Conservation (phyloP, 2,113 vertebrate species). For the Podilymbus podiceps region DNA sequence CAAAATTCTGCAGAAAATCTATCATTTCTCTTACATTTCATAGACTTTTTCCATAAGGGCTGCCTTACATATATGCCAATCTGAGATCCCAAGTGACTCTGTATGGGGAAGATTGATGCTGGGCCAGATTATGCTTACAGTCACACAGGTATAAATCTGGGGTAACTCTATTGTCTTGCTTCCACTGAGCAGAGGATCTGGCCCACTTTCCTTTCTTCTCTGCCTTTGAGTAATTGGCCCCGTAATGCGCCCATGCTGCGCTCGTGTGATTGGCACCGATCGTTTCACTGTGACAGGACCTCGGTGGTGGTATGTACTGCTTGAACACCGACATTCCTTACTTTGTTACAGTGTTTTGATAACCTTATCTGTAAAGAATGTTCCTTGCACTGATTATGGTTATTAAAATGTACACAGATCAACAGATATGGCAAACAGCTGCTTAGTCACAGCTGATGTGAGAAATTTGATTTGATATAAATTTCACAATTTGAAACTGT, state of each 20-base stretch:
- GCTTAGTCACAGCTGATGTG: constrained; percentile 62
- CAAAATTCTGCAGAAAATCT: not conserved
- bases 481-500: constrained; percentile 35
- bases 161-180: not conserved
- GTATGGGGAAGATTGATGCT: not conserved
- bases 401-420: constrained; percentile 58
- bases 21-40: not conserved
- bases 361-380: constrained; percentile 58
- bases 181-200: not conserved
- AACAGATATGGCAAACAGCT: constrained; percentile 43
- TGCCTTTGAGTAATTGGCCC: constrained; percentile 39
- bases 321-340: not conserved
- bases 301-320: not conserved
- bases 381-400: constrained; percentile 21
- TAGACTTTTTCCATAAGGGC: not conserved
- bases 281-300: not conserved
- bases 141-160: constrained; percentile 29
- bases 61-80: not conserved
- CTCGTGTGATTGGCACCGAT: not conserved
- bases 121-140: constrained; percentile 2
- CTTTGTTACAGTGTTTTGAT: constrained; percentile 49
- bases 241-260: not conserved
- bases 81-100: not conserved
- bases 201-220: not conserved
- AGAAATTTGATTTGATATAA: constrained; percentile 58